Conservation (phyloP, 2,888 invertebrate genomes). For the Tipula helvola region DNA sequence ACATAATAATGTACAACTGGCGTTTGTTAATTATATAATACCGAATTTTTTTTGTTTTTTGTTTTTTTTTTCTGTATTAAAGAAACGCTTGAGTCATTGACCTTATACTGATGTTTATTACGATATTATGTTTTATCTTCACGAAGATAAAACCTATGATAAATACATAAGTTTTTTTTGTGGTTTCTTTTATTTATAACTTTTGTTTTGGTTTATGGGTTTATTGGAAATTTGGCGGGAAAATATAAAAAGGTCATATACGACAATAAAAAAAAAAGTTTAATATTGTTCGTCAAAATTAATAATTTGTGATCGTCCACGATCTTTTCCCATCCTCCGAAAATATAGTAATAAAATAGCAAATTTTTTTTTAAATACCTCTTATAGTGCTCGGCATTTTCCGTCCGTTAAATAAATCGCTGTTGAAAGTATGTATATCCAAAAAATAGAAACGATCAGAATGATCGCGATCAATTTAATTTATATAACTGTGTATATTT, state of each 20-base stretch:
- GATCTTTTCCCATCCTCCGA: no score
- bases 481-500: not conserved
- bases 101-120: not conserved
- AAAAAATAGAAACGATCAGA: not conserved
- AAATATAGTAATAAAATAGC: no score
- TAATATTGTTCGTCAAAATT: no score
- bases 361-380: constrained; percentile 15
- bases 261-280: no score
- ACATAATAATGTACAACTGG: not conserved
- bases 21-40: not conserved
- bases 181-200: not conserved
- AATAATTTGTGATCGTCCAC: no score
- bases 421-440: not conserved
- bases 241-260: not conserved
- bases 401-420: not conserved
- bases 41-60: not conserved
- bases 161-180: not conserved
- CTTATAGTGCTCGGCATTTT: constrained; percentile 22
- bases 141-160: not conserved
- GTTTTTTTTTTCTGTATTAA: not conserved
- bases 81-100: not conserved
- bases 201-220: not conserved
- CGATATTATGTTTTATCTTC: not conserved
- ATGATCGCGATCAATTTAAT: not conserved
- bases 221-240: not conserved